These are phyloP conservation scores for Girardinichthys multiradiatus DNA, from an alignment of 2,113 vertebrate genomes.

Conservation along the genomic window DNA sequence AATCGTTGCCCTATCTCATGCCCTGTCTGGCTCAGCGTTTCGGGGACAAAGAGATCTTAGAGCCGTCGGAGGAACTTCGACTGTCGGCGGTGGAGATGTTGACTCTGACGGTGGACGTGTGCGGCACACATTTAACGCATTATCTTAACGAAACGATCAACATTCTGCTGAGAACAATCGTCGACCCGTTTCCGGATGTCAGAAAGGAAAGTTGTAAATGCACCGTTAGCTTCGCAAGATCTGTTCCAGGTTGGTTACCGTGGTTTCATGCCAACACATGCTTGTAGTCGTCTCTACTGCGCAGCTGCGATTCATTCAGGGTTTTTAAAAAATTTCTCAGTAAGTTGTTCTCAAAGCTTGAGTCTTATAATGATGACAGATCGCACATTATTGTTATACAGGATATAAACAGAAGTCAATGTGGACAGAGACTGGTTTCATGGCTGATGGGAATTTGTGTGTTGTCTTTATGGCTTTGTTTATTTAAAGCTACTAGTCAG, in stretches of 20 bases:
- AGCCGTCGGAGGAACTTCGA: slow-evolving; percentile 92
- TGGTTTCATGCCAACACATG: slow-evolving; percentile 49
- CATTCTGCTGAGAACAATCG: slow-evolving; percentile 83
- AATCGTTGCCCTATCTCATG: slow-evolving; percentile 86
- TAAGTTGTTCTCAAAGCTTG: background rate
- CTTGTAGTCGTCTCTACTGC: background rate
- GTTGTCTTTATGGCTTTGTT: background rate
- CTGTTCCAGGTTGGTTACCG: slow-evolving; percentile 86
- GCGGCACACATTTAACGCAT: slow-evolving; percentile 78
- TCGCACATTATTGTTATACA: background rate
- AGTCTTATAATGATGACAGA: background rate
- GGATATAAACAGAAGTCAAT: background rate
- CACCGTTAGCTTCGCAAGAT: slow-evolving; percentile 76
- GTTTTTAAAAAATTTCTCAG: background rate
- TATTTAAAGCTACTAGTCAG: background rate
- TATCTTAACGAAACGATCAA: slow-evolving; percentile 84
- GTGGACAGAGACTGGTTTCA: background rate
- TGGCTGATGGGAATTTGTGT: background rate
- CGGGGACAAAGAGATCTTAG: slow-evolving; percentile 72
- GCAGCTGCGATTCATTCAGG: background rate
- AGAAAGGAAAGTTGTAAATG: slow-evolving; percentile 89
- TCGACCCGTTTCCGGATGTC: slow-evolving; percentile 90
- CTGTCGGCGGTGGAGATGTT: slow-evolving; percentile 85
- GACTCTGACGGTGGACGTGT: slow-evolving; percentile 79
- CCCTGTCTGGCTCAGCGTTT: slow-evolving; percentile 86